Conservation (phyloP, 2,797 vertebrate species). For the Eulemur coronatus region DNA sequence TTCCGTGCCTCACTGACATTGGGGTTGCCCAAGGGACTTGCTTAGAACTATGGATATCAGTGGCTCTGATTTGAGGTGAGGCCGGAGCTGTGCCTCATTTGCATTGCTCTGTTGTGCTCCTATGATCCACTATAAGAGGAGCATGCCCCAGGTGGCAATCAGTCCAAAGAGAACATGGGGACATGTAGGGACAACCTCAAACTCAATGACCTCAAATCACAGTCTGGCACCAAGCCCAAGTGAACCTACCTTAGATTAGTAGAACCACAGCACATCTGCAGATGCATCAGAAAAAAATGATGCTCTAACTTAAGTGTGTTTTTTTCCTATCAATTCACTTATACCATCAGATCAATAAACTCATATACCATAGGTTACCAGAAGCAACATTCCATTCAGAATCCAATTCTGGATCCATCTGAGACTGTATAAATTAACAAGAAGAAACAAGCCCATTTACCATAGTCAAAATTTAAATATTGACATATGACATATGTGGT, state of each 20-base stretch:
- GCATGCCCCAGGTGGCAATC: background rate
- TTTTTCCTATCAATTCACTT: background rate
- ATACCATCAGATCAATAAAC: background rate
- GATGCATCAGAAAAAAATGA: background rate
- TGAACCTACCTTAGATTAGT: background rate
- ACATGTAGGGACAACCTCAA: background rate
- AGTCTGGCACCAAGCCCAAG: background rate
- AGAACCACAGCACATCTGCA: background rate
- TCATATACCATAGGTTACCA: background rate
- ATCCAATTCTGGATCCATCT: background rate
- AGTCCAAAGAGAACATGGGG: background rate
- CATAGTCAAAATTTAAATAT: background rate
- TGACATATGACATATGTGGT: background rate
- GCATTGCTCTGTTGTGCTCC: background rate
- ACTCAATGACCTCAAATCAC: background rate
- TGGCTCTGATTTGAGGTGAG: background rate
- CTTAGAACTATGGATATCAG: background rate
- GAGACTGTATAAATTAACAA: background rate
- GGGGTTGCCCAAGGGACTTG: background rate
- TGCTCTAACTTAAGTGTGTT: background rate
- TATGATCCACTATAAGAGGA: background rate
- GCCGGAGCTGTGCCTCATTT: background rate
- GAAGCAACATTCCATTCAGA: background rate
- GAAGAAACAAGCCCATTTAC: background rate
- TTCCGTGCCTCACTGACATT: background rate